Evolutionary conservation across 1,140 invertebrate species (phyloP), one percentile per base, ranked within the genome.

Genomic region (Hypsibius dujardini): DNA sequence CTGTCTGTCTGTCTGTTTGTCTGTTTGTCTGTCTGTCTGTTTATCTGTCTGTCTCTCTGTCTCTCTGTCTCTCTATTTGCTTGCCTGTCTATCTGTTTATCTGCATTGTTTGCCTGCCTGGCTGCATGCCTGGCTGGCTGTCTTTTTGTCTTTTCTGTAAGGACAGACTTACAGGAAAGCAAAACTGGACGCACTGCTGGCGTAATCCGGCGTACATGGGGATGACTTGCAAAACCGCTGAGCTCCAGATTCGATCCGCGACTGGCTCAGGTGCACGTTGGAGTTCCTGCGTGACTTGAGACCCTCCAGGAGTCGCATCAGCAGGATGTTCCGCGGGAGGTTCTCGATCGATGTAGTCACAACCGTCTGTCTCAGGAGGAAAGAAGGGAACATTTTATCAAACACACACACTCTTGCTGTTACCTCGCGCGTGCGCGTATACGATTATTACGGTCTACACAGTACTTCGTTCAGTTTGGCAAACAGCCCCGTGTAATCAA

Each of bases 231-330:
- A 7, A n/a, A n/a, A 12, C n/a, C 7, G 50, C 50, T 56, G 7
- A 56, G 7, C n/a, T 56, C 7, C 7, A n/a, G 50, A 56, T 56
- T n/a, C n/a, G 50, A 56, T 7, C 50, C 50, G 67, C 70, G 46
- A 47, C 70, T 59, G 47, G 71, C 72, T 72, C 67, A 56, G 46
- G 28, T 28, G 28, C 28, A 28, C 28, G 28, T 28, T 28, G 74
- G 71, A 72, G 42, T 75, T 76, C 1, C 73, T 72, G 14, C 74
- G 72, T n/a, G 77, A 74, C 77, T 87, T 86, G 84, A 92, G 88
- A 72, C 91, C 90, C 80, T 94, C 91, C 72, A 95, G 81, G 73
- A 95, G 90, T 74, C 92, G 83, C 85, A 95, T 92, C 45, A 95
- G 83, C 47, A 95, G 82, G 67, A 95, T 91, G 80, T 95, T 95